A percentile compares a stretch with the other conserved stretches of the same genome.
Conservation (phyloP, 2,888 invertebrate genomes). For the Hermaeophaga mercurialis region DNA sequence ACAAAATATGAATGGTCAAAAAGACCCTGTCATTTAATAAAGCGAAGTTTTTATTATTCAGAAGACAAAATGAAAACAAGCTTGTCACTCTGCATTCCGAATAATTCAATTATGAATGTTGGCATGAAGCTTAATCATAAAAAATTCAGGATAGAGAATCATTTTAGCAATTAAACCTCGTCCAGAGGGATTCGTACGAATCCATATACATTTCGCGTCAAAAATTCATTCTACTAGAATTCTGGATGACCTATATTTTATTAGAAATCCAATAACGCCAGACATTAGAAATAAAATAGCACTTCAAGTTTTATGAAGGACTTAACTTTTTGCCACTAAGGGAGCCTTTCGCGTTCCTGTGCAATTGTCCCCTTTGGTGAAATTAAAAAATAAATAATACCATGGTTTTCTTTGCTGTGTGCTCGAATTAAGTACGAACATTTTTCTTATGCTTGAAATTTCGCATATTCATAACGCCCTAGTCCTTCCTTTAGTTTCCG, state of each 20-base stretch:
- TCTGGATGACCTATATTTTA: constrained; percentile 5
- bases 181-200: constrained; percentile 1
- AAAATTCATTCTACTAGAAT: neutral
- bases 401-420: too few species aligned
- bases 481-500: too few species aligned
- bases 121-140: constrained; percentile 1
- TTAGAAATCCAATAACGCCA: too few species aligned
- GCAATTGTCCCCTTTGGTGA: too few species aligned
- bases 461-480: too few species aligned
- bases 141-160: constrained; percentile 7
- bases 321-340: too few species aligned
- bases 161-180: constrained; percentile 1
- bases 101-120: constrained; percentile 8
- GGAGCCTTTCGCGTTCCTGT: too few species aligned
- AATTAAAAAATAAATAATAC: too few species aligned
- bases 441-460: too few species aligned
- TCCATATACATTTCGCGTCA: constrained; percentile 9
- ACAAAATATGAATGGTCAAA: neutral
- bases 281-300: too few species aligned
- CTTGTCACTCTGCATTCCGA: constrained; percentile 2
- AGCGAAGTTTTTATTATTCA: constrained; percentile 5
- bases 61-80: constrained; percentile 1
- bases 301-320: too few species aligned
- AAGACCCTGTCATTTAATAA: neutral
- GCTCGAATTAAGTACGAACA: too few species aligned